Evolutionary conservation across 2,888 invertebrate genomes (phyloP), one percentile per base, ranked within the genome.

Genomic region (Cenopis cana): DNA sequence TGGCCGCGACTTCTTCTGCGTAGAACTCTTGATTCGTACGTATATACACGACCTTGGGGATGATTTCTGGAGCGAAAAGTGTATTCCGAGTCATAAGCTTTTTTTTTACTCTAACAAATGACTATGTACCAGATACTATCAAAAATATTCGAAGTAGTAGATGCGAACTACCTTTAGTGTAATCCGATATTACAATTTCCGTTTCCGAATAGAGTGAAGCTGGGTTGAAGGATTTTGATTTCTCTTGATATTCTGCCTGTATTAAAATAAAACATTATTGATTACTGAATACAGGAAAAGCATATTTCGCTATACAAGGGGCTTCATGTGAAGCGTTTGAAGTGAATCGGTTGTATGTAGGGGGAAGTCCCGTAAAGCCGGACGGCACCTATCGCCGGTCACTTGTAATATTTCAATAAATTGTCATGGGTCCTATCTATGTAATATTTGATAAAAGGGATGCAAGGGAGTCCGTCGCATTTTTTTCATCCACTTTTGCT

Each of bases 181-280:
- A 70, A 66, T 70, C 59, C 70, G 65, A 66, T 70, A 70, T 70
- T 70, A 66, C 54, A 54, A 66, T 70, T 66, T 70, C 65, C 70
- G 59, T 59, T 70, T 60, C 62, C 54, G 54, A n/a, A 20, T 50
- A 46, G 46, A 24, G 59, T 64, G n/a, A 50, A 61, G 38, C 41
- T 41, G 38, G 52, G 59, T 59, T 20, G 11, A 50, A 60, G 14
- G 29, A 41, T 29, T 20, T 18, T n/a, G 61, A 20, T 59, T 18
- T 18, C 14, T 36, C 12, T 50, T 50, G 12, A 9, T n/a, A 17
- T 49, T n/a, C 11, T 41, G 12, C n/a, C 6, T 46, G 46, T 46
- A 46, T 46, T 41, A 41, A 5, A 12, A 41, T 5, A 41, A 41
- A 5, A n/a, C n/a, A 46, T n/a, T n/a, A n/a, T 46, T 8, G 46